Conservation (phyloP, 2,797 vertebrate genomes). For the Phrynocephalus vlangalii region DNA sequence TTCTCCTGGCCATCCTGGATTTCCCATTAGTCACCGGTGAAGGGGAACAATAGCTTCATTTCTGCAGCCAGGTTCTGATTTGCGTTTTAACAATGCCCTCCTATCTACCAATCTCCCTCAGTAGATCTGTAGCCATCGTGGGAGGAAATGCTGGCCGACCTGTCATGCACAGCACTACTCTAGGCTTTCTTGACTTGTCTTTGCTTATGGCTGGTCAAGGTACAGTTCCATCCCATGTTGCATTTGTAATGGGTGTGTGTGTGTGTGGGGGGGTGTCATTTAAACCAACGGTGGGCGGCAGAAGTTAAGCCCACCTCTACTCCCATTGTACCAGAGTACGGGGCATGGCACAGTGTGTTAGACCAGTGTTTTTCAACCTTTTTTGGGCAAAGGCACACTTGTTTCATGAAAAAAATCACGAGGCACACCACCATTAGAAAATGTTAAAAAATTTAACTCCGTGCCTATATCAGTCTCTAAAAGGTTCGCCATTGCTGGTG, state of each 20-base stretch:
- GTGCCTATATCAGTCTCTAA: no score
- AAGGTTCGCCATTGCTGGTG: no score
- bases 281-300: not conserved
- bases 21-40: constrained; percentile 12
- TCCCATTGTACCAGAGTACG: not conserved
- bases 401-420: no score
- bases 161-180: not conserved
- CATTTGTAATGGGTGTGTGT: not conserved
- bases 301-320: not conserved
- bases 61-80: not conserved
- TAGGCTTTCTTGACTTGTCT: not conserved
- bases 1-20: not conserved
- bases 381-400: no score
- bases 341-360: not conserved
- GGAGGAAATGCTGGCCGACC: not conserved
- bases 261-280: not conserved
- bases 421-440: no score
- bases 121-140: not conserved
- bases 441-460: no score
- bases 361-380: no score
- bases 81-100: constrained; percentile 9
- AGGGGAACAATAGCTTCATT: constrained; percentile 18
- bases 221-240: not conserved
- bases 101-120: not conserved
- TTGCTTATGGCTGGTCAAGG: not conserved